Conservation (phyloP, 1,140 invertebrate species). For the Hylaeus anthracinus region DNA sequence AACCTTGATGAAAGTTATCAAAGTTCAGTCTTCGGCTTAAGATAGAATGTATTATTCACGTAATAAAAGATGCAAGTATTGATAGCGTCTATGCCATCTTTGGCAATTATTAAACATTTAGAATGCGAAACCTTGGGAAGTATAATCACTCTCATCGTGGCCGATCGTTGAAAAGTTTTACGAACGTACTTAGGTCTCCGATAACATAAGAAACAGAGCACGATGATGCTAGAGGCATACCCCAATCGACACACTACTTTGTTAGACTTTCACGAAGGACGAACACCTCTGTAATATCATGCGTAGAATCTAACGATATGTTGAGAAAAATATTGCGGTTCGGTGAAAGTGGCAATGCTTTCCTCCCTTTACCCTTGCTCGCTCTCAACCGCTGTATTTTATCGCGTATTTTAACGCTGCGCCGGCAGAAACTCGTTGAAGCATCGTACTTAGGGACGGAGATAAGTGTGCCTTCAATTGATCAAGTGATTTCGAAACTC, state of each 20-base stretch:
- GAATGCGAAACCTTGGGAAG: neutral
- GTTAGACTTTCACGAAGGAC: slow-evolving; percentile 37
- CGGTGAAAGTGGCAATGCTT: slow-evolving; percentile 31
- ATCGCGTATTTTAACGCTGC: neutral
- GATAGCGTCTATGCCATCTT: neutral
- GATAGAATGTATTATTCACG: neutral
- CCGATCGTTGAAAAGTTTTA: slow-evolving; percentile 2
- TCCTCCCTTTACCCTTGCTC: slow-evolving; percentile 16
- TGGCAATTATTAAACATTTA: neutral
- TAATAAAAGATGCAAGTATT: neutral
- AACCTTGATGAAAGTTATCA: neutral
- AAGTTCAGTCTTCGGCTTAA: too few species aligned
- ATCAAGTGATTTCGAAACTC: slow-evolving; percentile 1
- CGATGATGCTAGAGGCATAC: neutral
- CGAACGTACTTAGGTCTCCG: neutral
- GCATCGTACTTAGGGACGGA: neutral
- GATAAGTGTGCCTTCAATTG: neutral
- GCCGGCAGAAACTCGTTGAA: slow-evolving; percentile 3
- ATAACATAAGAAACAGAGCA: neutral
- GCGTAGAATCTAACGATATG: neutral
- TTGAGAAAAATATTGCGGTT: neutral
- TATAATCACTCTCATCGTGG: neutral
- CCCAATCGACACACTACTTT: slow-evolving; percentile 3
- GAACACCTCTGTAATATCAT: neutral
- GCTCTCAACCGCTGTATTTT: slow-evolving; percentile 30